A percentile compares a stretch with the other conserved stretches of the same genome.
phyloP scores from a whole-genome alignment of 92 coral and sea anemone species.

The Heliopora coerulea region DNA sequence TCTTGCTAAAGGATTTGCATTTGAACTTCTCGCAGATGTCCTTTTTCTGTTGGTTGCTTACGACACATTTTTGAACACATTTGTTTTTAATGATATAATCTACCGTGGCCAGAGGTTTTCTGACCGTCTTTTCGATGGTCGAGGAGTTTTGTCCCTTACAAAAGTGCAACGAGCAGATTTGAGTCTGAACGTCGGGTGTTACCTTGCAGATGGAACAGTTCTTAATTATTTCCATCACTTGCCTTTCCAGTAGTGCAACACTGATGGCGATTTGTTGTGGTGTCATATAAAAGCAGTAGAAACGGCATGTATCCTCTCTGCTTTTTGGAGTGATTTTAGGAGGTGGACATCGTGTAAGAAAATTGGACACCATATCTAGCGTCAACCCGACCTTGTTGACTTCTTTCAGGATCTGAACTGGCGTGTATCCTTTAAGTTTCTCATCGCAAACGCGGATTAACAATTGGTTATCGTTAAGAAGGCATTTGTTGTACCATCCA shows the following conservation, averaged over 20 bases:
- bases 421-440: slow-evolving; percentile 15
- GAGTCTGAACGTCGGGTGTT: background rate
- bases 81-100: background rate
- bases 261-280: slow-evolving; percentile 6
- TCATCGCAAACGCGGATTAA: slow-evolving; percentile 30
- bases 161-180: slow-evolving; percentile 23
- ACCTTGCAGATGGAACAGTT: slow-evolving; percentile 8
- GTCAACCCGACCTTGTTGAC: slow-evolving; percentile 15
- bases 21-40: slow-evolving; percentile 6
- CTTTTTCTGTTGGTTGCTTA: background rate
- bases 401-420: slow-evolving; percentile 4
- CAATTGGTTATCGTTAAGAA: slow-evolving; percentile 9
- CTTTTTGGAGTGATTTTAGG: slow-evolving; percentile 15
- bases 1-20: slow-evolving; percentile 2
- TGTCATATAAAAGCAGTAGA: slow-evolving; percentile 19
- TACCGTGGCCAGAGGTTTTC: slow-evolving; percentile 7
- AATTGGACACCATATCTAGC: slow-evolving; percentile 23
- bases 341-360: slow-evolving; percentile 33
- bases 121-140: background rate
- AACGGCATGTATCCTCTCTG: slow-evolving; percentile 3
- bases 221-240: background rate
- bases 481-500: slow-evolving; percentile 34
- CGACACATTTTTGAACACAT: slow-evolving; percentile 19
- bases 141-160: slow-evolving; percentile 5
- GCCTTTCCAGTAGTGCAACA: slow-evolving; percentile 17